phyloP scores from a whole-genome alignment of 2,888 invertebrate species.

The Microplitis deprimator region DNA sequence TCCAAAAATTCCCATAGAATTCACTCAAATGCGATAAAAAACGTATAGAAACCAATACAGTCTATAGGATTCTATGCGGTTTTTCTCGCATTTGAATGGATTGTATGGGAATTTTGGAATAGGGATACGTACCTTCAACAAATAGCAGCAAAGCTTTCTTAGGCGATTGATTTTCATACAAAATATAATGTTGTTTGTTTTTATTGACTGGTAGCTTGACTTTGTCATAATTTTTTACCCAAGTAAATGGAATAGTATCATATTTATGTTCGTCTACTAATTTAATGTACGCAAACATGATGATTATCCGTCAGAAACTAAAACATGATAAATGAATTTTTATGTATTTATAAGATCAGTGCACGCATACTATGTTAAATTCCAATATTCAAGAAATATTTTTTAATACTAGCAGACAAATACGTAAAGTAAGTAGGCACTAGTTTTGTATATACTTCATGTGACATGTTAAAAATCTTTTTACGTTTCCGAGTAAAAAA shows the following conservation, averaged over 20 bases:
- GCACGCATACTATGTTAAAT: neutral
- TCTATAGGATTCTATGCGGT: too few relatives aligned
- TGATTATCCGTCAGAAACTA: neutral
- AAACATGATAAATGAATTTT: neutral
- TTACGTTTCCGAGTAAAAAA: neutral
- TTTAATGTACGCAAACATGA: neutral
- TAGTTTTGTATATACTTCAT: neutral
- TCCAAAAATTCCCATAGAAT: too few relatives aligned
- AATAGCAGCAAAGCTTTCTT: too few relatives aligned
- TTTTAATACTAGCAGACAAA: neutral
- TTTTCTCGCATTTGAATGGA: too few relatives aligned
- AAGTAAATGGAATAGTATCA: neutral
- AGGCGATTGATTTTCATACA: too few relatives aligned
- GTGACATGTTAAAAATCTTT: neutral
- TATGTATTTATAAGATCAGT: neutral
- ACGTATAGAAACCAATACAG: too few relatives aligned
- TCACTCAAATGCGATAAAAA: too few relatives aligned
- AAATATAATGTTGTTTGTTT: neutral
- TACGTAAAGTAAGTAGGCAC: neutral
- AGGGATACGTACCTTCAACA: too few relatives aligned
- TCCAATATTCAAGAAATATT: neutral
- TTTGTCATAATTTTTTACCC: neutral
- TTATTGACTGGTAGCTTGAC: neutral
- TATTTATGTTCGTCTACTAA: neutral
- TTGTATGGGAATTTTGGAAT: too few relatives aligned